Percentiles rank a stretch among this genome's conserved stretches.
phyloP scores from a whole-genome alignment of 64 coral and sea anemone genomes.

The Acropora yongei region DNA sequence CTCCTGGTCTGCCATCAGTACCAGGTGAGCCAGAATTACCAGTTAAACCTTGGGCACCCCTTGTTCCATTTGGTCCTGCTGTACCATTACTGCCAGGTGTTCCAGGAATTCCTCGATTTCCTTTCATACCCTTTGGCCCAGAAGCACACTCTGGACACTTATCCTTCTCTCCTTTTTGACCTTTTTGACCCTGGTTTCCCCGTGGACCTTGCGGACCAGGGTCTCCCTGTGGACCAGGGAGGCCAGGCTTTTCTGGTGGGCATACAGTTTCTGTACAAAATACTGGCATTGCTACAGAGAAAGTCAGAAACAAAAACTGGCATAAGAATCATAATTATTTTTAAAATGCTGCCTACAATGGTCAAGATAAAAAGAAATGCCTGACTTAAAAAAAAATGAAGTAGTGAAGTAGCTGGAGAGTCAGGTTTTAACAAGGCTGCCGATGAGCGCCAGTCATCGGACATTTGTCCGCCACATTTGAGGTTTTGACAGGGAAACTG shows the following conservation, averaged over 20 bases:
- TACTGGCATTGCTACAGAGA: constrained; percentile 19
- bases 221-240: constrained; percentile 43
- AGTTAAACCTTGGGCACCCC: constrained; percentile 47
- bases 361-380: too few species aligned
- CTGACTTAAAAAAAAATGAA: too few species aligned
- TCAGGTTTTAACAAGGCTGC: too few species aligned
- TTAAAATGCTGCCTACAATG: too few species aligned
- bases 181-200: constrained; percentile 48
- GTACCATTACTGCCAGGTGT: constrained; percentile 43
- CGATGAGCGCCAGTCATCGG: too few species aligned
- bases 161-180: constrained; percentile 48
- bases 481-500: too few species aligned
- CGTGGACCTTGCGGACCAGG: constrained; percentile 32
- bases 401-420: too few species aligned
- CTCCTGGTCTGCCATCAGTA: constrained; percentile 32
- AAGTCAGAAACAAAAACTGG: not conserved
- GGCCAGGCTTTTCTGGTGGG: constrained; percentile 35
- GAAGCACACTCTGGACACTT: constrained; percentile 51
- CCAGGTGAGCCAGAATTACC: constrained; percentile 64
- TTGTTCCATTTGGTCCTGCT: constrained; percentile 36
- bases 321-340: too few species aligned
- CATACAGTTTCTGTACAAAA: constrained; percentile 33
- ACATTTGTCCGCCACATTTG: too few species aligned
- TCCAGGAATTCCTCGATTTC: constrained; percentile 39
- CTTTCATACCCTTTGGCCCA: constrained; percentile 63